A percentile compares a stretch with the other conserved stretches of the same genome.
These are phyloP conservation scores for Ectemnius lituratus DNA, from an alignment of 2,888 invertebrate species.

Conservation along the genomic window DNA sequence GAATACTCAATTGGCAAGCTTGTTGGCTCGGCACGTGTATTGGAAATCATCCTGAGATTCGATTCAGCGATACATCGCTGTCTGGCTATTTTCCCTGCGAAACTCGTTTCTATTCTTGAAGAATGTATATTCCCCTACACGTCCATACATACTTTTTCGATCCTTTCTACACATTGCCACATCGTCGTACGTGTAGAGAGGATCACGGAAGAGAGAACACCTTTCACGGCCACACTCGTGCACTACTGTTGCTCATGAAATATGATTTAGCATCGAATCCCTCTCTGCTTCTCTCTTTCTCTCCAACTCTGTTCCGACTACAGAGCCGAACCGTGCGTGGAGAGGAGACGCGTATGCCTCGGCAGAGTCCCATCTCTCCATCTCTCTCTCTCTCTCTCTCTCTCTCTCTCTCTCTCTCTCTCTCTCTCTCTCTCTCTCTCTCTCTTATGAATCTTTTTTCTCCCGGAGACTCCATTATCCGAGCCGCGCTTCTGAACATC, in stretches of 20 bases:
- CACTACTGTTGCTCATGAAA: constrained; percentile 15
- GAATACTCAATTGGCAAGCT: background rate
- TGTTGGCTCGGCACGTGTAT: constrained; percentile 11
- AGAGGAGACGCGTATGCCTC: too few species aligned
- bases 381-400: background rate
- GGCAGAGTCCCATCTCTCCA: background rate
- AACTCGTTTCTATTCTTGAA: constrained; percentile 39
- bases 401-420: too few species aligned
- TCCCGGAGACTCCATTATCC: constrained; percentile 28
- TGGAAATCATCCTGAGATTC: constrained; percentile 40
- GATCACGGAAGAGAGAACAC: constrained; percentile 36
- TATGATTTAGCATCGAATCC: constrained; percentile 59
- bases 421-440: too few species aligned
- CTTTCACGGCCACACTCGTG: constrained; percentile 29
- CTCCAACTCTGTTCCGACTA: background rate
- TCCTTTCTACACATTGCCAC: too few species aligned
- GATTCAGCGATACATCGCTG: constrained; percentile 40
- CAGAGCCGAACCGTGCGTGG: too few species aligned
- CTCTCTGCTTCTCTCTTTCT: constrained; percentile 32
- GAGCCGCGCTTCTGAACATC: constrained; percentile 19
- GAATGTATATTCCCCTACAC: constrained; percentile 22
- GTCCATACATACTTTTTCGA: constrained; percentile 8
- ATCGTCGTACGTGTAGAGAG: constrained; percentile 4
- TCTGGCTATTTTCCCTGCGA: constrained; percentile 36
- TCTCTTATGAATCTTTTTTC: background rate